Evolutionary conservation across 2,113 vertebrate species (phyloP), one percentile per base, ranked within the genome.

Genomic region (Colossoma macropomum): DNA sequence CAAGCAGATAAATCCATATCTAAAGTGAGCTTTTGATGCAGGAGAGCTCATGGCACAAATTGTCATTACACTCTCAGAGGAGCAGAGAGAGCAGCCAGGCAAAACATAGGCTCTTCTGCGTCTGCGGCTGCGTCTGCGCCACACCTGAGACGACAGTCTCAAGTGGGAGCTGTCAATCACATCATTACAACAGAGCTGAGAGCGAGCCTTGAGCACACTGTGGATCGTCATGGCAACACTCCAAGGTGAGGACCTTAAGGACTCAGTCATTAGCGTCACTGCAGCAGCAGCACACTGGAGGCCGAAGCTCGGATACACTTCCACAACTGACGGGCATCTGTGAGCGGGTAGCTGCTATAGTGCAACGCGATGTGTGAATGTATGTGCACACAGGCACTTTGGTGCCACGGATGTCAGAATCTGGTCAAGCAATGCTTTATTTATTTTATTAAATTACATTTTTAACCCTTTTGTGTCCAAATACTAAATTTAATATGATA

Each of bases 161-260:
- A 13, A 52, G 80, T 70, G 62, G 63, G 52, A 77, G 78, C 77
- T 56, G 73, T 66, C 82, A 86, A 82, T 86, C 75, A 79, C 66
- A 38, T 66, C 56, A 79, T 77, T 56, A 56, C 73, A 80, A 63
- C 82, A 23, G 38, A 27, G 77, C 77, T n/a, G 45, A 83, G 77
- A 86, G 77, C 69, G 25, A 80, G 85, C 77, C 77, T 63, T 62
- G 65, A 84, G 81, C 74, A 54, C 50, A 48, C 69, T 59, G 62
- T 76, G 63, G 21, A 84, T 84, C 69, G 85, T 84, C 85, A 84
- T 87, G 85, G 82, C 82, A 87, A 87, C 82, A 73, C 59, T 76
- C 77, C 27, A 48, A 68, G 78, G 79, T 81, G 75, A 81, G 75
- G 69, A 84, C 85, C 78, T 86, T 77, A 68, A 74, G 78, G 68